Evolutionary conservation across 2,797 vertebrate species (phyloP).

Genomic region (Paratrypauchen microcephalus): DNA sequence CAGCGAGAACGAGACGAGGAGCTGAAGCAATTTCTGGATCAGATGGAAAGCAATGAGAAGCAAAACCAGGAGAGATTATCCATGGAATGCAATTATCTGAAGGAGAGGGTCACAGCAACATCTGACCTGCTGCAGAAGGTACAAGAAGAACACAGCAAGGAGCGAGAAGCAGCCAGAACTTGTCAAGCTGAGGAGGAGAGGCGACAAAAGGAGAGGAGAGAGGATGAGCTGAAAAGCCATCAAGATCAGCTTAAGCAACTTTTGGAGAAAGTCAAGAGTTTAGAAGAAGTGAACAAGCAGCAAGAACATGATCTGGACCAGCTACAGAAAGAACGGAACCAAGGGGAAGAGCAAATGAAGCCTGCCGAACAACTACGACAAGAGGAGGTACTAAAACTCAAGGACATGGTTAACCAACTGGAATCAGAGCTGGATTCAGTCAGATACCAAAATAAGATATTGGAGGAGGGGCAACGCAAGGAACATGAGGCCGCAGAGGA

Average conservation of each 20-base stretch:
- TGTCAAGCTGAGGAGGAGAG: conserved; percentile 6
- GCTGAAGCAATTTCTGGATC: conserved; percentile 24
- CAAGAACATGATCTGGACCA: conserved; percentile 12
- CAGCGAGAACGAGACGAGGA: conserved; percentile 27
- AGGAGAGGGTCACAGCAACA: conserved; percentile 37
- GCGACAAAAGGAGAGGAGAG: conserved; percentile 33
- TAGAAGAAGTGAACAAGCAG: conserved; percentile 12
- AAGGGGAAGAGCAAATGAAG: neutral
- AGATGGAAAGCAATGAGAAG: conserved; percentile 31
- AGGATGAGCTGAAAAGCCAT: conserved; percentile 2
- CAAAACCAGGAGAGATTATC: conserved; percentile 48
- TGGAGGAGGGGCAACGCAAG: neutral
- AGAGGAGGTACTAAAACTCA: conserved; percentile 17
- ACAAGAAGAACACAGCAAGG: neutral
- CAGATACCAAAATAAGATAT: neutral
- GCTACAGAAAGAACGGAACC: conserved; percentile 8
- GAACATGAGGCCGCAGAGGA: too few relatives aligned
- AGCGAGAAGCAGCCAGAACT: neutral
- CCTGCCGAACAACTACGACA: neutral
- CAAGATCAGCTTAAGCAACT: neutral
- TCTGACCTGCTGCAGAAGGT: conserved; percentile 28
- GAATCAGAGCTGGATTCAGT: neutral
- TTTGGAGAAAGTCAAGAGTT: conserved; percentile 2
- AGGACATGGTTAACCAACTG: conserved; percentile 12
- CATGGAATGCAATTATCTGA: conserved; percentile 43